phyloP scores from a whole-genome alignment of 2,113 vertebrate genomes.

The Coregonus clupeaformis region DNA sequence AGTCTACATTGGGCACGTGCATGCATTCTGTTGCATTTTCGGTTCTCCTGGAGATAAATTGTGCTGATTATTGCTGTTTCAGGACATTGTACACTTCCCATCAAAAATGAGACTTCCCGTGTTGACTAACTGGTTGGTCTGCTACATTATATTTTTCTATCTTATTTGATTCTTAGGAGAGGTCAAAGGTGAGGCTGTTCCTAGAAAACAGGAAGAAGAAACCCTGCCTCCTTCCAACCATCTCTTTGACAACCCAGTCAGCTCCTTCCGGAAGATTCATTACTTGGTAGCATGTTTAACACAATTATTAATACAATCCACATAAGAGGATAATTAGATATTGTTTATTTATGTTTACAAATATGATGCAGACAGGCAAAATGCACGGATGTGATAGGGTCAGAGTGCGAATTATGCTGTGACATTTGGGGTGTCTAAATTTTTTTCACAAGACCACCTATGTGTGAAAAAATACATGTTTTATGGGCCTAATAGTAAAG shows the following conservation, averaged over 20 bases:
- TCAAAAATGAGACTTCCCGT: no score
- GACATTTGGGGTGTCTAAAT: no score
- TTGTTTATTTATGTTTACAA: neutral
- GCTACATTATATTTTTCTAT: neutral
- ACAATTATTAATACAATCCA: neutral
- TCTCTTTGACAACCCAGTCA: constrained; percentile 50
- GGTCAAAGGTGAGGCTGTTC: constrained; percentile 63
- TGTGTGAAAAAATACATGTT: no score
- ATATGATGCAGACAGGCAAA: neutral
- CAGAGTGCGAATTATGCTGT: no score
- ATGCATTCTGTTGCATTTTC: no score
- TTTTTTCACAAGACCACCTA: no score
- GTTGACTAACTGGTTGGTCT: neutral
- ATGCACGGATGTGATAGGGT: no score
- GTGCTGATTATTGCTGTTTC: no score
- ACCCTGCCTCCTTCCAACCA: constrained; percentile 54
- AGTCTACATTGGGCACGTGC: no score
- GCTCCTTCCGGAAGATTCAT: constrained; percentile 60
- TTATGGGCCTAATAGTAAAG: no score
- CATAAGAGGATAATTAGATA: neutral
- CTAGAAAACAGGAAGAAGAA: constrained; percentile 55
- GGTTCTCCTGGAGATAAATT: no score
- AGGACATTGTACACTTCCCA: no score
- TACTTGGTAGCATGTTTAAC: constrained; percentile 61
- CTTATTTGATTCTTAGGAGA: constrained; percentile 61